These are phyloP conservation scores for Stenotaenia linearis DNA, from an alignment of 2,888 invertebrate species.

Conservation along the genomic window DNA sequence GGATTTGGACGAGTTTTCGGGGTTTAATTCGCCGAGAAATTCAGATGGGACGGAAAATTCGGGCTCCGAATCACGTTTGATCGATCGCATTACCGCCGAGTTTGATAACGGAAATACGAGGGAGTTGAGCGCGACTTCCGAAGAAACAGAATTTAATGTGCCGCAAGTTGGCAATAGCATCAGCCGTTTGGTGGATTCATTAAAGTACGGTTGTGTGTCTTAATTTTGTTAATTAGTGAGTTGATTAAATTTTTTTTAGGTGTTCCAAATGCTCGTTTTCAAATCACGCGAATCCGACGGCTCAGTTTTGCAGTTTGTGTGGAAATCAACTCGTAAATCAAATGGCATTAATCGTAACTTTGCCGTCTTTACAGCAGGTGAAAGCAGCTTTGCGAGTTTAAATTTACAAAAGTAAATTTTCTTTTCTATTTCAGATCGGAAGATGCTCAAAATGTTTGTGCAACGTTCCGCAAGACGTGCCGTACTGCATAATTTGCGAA, in stretches of 20 bases:
- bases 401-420: neutral
- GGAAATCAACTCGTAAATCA: neutral
- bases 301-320: neutral
- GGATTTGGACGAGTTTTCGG: neutral
- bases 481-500: slow-evolving; percentile 11
- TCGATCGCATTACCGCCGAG: neutral
- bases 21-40: neutral
- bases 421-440: neutral
- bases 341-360: neutral
- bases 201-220: neutral
- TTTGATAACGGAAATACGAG: neutral
- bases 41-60: neutral
- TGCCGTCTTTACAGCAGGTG: neutral
- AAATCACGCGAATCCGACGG: neutral
- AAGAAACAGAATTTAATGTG: neutral
- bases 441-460: neutral
- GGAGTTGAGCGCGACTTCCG: neutral
- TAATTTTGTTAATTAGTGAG: neutral
- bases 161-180: neutral
- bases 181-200: neutral
- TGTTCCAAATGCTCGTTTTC: neutral
- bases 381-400: neutral
- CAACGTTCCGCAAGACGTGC: neutral
- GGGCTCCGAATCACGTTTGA: neutral
- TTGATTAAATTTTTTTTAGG: neutral